phyloP scores from a whole-genome alignment of 2,797 vertebrate genomes.

The Thunnus albacares region DNA sequence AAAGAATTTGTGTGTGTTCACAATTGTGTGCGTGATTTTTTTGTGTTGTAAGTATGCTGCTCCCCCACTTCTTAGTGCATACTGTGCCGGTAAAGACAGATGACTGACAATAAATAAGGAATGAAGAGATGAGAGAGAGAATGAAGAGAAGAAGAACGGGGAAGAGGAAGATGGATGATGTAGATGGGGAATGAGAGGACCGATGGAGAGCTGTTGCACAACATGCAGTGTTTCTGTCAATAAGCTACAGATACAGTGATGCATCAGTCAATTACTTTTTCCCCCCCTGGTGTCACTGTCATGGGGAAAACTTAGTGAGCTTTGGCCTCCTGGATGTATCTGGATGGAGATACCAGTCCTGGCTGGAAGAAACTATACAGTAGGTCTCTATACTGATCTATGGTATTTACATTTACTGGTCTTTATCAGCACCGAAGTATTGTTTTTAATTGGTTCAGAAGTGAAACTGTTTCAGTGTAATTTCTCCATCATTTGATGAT shows the following conservation, averaged over 20 bases:
- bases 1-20: conserved; percentile 17
- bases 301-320: not conserved
- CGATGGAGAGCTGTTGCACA: conserved; percentile 26
- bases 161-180: conserved; percentile 15
- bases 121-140: not conserved
- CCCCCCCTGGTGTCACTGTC: conserved; percentile 10
- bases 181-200: not conserved
- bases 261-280: conserved; percentile 5
- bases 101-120: not conserved
- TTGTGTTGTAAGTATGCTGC: not conserved
- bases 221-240: conserved; percentile 9
- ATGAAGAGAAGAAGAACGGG: not conserved
- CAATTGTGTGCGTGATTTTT: conserved; percentile 11
- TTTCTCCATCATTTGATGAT: not conserved
- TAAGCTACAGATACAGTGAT: not conserved
- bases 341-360: not conserved
- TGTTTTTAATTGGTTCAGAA: not conserved
- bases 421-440: not conserved
- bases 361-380: not conserved
- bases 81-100: not conserved
- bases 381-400: not conserved
- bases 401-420: not conserved
- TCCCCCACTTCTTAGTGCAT: not conserved
- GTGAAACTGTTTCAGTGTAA: not conserved
- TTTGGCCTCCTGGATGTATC: not conserved